Evolutionary conservation across 2,113 vertebrate species (phyloP).

Genomic region (Gavialis gangeticus): DNA sequence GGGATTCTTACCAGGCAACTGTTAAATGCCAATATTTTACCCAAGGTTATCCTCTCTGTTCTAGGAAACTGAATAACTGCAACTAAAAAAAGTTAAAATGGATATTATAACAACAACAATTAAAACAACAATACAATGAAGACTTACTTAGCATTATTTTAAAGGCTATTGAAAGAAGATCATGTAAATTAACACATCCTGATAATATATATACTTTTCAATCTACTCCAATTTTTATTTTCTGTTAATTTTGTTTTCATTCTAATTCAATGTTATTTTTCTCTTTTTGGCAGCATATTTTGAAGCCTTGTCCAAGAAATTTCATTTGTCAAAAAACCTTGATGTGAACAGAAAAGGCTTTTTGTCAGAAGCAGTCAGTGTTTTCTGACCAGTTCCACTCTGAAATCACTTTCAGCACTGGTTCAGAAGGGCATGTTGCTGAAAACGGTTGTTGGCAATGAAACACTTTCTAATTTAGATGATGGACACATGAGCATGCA

Average conservation of each 20-base stretch:
- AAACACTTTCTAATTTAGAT: not conserved
- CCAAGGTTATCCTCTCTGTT: not conserved
- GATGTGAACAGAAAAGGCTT: conserved; percentile 8
- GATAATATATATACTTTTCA: not conserved
- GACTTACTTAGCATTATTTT: not conserved
- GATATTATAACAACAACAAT: not conserved
- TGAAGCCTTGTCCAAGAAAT: no score
- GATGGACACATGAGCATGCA: conserved; percentile 16
- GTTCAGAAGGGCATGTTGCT: conserved; percentile 17
- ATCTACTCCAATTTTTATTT: not conserved
- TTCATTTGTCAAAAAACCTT: not conserved
- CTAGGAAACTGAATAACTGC: not conserved
- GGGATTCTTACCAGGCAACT: not conserved
- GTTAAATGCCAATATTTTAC: not conserved
- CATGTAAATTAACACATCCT: not conserved
- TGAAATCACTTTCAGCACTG: conserved; percentile 10
- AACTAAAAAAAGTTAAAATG: not conserved
- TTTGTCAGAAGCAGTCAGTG: not conserved
- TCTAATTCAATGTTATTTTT: not conserved
- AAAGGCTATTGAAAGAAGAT: not conserved
- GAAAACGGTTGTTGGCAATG: conserved; percentile 24
- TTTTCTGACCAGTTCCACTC: not conserved
- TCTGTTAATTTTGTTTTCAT: not conserved
- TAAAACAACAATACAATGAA: no score
- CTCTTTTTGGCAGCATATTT: not conserved